Percentiles rank a stretch among this genome's conserved stretches.
phyloP scores from a whole-genome alignment of 1,140 invertebrate genomes.

The Drosophila sp. region DNA sequence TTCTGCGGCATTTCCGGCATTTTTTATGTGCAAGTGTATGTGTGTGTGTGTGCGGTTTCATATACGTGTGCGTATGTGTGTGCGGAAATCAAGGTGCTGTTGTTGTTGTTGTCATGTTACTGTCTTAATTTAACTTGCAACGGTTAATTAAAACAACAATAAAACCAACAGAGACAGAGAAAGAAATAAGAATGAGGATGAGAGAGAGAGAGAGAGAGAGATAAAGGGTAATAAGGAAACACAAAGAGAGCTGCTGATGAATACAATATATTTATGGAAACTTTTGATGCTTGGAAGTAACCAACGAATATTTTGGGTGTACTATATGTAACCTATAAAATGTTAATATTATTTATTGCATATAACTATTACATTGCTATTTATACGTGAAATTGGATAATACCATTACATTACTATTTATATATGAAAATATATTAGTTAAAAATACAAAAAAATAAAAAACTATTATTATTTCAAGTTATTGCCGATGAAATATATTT shows the following conservation, averaged over 20 bases:
- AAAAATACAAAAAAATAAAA: too few relatives aligned
- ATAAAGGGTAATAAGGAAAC: neutral
- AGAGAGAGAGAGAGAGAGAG: neutral
- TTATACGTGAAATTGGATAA: too few relatives aligned
- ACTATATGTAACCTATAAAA: too few relatives aligned
- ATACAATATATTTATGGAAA: neutral
- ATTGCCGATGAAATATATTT: too few relatives aligned
- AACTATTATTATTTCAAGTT: too few relatives aligned
- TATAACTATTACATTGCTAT: too few relatives aligned
- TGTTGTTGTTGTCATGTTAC: slow-evolving; percentile 58
- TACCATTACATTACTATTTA: too few relatives aligned
- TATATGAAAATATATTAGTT: too few relatives aligned
- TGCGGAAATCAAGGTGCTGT: slow-evolving; percentile 37
- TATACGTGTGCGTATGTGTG: slow-evolving; percentile 41
- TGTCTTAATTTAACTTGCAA: slow-evolving; percentile 72
- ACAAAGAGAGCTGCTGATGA: neutral
- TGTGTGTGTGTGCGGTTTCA: slow-evolving; percentile 37
- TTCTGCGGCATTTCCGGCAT: slow-evolving; percentile 67
- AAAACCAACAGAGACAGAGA: slow-evolving; percentile 26
- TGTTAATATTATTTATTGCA: too few relatives aligned
- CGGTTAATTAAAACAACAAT: slow-evolving; percentile 73
- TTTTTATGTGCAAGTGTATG: slow-evolving; percentile 59
- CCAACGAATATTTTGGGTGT: too few relatives aligned
- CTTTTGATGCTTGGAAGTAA: too few relatives aligned
- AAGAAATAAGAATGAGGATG: neutral